Percentiles rank a stretch among this genome's conserved stretches.
phyloP scores from a whole-genome alignment of 2,888 invertebrate species.

The Synergus laeviventris region DNA sequence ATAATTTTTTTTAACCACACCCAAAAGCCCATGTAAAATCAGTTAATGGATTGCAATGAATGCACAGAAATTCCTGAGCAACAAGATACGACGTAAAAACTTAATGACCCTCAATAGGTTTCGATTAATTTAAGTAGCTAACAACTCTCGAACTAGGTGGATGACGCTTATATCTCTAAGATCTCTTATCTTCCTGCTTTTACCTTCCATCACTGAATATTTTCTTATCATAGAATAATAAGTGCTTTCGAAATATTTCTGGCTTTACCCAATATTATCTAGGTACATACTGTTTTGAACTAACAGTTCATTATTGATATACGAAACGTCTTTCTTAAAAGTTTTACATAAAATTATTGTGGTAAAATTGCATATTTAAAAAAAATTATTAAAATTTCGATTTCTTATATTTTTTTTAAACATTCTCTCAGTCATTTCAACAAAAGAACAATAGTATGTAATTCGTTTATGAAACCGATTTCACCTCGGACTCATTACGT shows the following conservation, averaged over 20 bases:
- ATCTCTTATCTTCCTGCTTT: neutral
- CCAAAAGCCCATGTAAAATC: conserved; percentile 32
- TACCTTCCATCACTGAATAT: neutral
- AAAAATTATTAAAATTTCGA: neutral
- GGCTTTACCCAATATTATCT: neutral
- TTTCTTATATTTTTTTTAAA: neutral
- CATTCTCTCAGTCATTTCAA: conserved; percentile 1
- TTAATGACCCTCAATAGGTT: conserved; percentile 64
- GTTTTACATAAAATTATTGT: neutral
- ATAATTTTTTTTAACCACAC: neutral
- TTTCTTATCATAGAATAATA: neutral
- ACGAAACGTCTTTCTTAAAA: neutral
- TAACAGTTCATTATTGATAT: neutral
- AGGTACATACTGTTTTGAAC: neutral
- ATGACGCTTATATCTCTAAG: neutral
- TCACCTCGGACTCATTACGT: conserved; percentile 56
- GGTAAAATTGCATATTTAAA: neutral
- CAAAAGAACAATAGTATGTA: conserved; percentile 6
- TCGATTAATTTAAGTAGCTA: neutral
- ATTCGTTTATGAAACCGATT: conserved; percentile 47
- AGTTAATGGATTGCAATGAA: conserved; percentile 47
- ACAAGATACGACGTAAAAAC: conserved; percentile 63
- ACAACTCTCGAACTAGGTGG: neutral
- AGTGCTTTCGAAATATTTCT: neutral
- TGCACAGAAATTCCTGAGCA: conserved; percentile 62